Evolutionary conservation across 1,140 invertebrate species (phyloP).

Genomic region (Drosophila ananassae): DNA sequence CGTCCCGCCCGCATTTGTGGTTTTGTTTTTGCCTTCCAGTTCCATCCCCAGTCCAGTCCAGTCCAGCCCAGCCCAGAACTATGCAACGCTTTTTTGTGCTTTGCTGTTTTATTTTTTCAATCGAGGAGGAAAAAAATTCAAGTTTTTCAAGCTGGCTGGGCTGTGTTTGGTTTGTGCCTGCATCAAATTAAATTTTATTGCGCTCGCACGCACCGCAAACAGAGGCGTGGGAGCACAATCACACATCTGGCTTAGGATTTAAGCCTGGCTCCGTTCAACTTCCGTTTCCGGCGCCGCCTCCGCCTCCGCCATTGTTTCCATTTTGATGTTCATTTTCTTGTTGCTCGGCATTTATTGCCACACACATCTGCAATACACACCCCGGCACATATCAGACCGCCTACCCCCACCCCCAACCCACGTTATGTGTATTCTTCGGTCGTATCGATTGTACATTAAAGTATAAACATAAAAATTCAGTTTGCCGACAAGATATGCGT

Average conservation of each 20-base stretch:
- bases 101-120: conserved; percentile 28
- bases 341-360: conserved; percentile 51
- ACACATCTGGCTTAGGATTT: conserved; percentile 51
- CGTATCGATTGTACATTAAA: conserved; percentile 69
- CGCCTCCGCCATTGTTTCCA: neutral
- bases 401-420: neutral
- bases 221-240: conserved; percentile 31
- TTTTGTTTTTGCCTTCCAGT: conserved; percentile 45
- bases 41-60: conserved; percentile 19
- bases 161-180: conserved; percentile 30
- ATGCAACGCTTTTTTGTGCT: conserved; percentile 60
- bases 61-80: conserved; percentile 60
- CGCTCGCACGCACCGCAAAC: conserved; percentile 55
- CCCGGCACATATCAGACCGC: conserved; percentile 23
- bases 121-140: conserved; percentile 6
- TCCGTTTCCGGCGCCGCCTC: neutral
- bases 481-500: conserved; percentile 56
- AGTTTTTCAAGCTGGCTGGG: conserved; percentile 7
- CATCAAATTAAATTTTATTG: conserved; percentile 78
- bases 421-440: conserved; percentile 8
- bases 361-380: conserved; percentile 12
- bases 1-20: conserved; percentile 66
- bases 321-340: conserved; percentile 31
- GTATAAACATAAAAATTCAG: conserved; percentile 67
- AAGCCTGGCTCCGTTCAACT: conserved; percentile 34